These are phyloP conservation scores for Aplocera efformata DNA, from an alignment of 2,888 invertebrate genomes.

Conservation along the genomic window DNA sequence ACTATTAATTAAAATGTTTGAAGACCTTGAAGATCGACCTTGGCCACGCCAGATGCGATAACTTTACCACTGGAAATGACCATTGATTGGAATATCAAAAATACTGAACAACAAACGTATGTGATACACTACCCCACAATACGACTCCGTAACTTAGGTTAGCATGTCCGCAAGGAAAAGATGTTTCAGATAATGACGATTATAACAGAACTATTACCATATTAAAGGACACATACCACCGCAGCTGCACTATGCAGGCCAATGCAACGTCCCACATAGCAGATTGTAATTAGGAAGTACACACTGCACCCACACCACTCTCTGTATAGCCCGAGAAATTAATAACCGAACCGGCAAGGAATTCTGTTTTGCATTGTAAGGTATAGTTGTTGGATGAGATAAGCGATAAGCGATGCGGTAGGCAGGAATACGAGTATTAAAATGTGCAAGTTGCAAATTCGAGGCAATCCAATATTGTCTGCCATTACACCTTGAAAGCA, in stretches of 20 bases:
- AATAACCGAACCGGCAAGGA: conserved; percentile 50
- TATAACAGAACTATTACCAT: background rate
- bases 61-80: too few relatives aligned
- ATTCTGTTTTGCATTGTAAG: conserved; percentile 28
- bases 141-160: too few relatives aligned
- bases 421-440: background rate
- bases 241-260: conserved; percentile 47
- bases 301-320: conserved; percentile 50
- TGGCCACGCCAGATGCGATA: too few relatives aligned
- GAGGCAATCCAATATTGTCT: background rate
- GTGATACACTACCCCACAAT: too few relatives aligned
- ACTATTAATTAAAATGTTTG: too few relatives aligned
- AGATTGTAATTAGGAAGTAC: conserved; percentile 66
- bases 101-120: too few relatives aligned
- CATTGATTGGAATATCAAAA: too few relatives aligned
- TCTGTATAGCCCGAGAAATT: conserved; percentile 62
- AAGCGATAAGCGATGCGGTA: conserved; percentile 10
- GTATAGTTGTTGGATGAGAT: background rate
- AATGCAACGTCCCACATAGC: conserved; percentile 64
- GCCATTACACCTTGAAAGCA: too few relatives aligned
- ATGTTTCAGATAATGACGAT: too few relatives aligned
- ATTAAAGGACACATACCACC: conserved; percentile 9
- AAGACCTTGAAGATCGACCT: too few relatives aligned
- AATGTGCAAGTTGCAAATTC: background rate
- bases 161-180: too few relatives aligned